Base-by-base conservation (phyloP, 2,797 vertebrate species). In the Gallinago nigripennis region DNA sequence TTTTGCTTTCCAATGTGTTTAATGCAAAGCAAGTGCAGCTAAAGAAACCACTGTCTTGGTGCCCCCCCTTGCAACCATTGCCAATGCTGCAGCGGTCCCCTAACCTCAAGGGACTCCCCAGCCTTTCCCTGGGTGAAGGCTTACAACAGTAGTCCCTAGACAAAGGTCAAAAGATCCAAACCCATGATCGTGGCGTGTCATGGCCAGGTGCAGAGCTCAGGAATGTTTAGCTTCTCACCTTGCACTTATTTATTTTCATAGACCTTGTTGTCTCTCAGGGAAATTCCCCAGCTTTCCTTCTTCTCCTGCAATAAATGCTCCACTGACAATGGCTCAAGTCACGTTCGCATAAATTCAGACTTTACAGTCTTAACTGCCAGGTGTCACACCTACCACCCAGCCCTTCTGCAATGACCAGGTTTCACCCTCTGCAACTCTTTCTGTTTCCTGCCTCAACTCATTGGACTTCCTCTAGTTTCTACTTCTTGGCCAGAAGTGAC, bases 141-240 rank as follows among this genome's bases (percentile, higher is more conserved):
- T 82, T 81, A 46, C 24, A 76, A 25, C 78, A 73, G 14, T 0
- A 41, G 51, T 57, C 68, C 63, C 21, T 33, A 30, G 11, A 20
- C 4, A 18, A 18, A 83, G 66, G 45, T 60, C 48, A 20, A 7
- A 58, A 51, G 31, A 28, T 21, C 51, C n/a, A 53, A 45, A 81
- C 25, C 10, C 30, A 83, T 0, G 0, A 18, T 21, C 35, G 13
- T 6, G 46, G 18, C 0, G 0, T 37, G 63, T 35, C 63, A 23
- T 0, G 1, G 68, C 15, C 37, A 45, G 39, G 31, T 48, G 20
- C 8, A 9, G 54, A 83, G 51, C 50, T 93, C 61, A 56, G 85
- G n/a, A 89, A 27, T 4, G 8, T 66, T 88, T 14, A 39, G 20
- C 19, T 83, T 61, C 51, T 25, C 35, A 21, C 60, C 23, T 50